phyloP scores from a whole-genome alignment of 2,888 invertebrate genomes.

The Microplitis manilae region DNA sequence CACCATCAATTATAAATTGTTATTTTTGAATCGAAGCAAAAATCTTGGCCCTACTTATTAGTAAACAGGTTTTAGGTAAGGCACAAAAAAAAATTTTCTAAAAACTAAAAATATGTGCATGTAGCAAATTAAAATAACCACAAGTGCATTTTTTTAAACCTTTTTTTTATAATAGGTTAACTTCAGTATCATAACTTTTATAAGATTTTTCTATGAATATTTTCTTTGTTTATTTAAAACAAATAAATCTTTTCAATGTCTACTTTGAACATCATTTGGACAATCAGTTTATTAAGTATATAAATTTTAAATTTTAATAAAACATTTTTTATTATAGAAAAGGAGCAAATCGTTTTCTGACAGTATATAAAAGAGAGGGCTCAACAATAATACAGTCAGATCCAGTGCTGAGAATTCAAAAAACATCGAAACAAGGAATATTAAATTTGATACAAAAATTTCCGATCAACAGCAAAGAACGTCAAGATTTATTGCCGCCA shows the following conservation, averaged over 20 bases:
- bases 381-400: slow-evolving; percentile 80
- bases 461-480: slow-evolving; percentile 80
- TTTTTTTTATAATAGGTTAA: too few species aligned
- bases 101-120: too few species aligned
- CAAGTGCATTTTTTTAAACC: neutral
- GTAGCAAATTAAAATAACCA: too few species aligned
- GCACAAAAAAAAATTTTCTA: neutral
- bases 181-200: too few species aligned
- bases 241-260: slow-evolving; percentile 16
- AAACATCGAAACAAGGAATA: slow-evolving; percentile 78
- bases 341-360: slow-evolving; percentile 79
- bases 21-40: too few species aligned
- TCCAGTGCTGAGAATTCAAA: slow-evolving; percentile 78
- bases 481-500: slow-evolving; percentile 80
- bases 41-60: too few species aligned
- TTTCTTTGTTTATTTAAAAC: neutral
- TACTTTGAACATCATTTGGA: slow-evolving; percentile 7
- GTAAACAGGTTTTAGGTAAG: neutral
- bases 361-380: slow-evolving; percentile 80
- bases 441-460: slow-evolving; percentile 77
- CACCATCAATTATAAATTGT: too few species aligned
- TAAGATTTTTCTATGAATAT: too few species aligned
- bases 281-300: neutral
- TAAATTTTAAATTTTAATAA: too few species aligned
- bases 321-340: slow-evolving; percentile 67